Evolutionary conservation across 2,797 vertebrate species (phyloP).

Genomic region (Pangasius larnaudii): DNA sequence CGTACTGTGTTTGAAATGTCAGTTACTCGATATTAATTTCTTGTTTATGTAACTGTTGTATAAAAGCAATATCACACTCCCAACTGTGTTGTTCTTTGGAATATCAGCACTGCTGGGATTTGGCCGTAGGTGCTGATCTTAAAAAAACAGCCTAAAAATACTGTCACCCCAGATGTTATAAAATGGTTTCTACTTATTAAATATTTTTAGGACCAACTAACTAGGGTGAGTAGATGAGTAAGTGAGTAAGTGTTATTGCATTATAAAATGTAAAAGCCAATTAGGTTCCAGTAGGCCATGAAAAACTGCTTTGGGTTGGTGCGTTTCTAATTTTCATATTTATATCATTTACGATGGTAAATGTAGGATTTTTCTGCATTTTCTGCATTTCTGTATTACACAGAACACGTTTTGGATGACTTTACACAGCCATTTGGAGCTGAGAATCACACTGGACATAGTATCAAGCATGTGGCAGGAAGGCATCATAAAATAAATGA

Average conservation of each 20-base stretch:
- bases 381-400: too few relatives aligned
- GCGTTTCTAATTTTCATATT: not conserved
- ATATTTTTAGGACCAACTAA: not conserved
- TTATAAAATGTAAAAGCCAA: not conserved
- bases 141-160: not conserved
- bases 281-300: not conserved
- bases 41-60: not conserved
- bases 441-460: not conserved
- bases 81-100: not conserved
- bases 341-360: not conserved
- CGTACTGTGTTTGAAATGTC: not conserved
- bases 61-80: not conserved
- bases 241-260: not conserved
- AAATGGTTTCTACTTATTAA: not conserved
- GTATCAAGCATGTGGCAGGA: not conserved
- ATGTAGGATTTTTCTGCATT: too few relatives aligned
- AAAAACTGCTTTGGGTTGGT: not conserved
- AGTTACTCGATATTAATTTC: not conserved
- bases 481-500: not conserved
- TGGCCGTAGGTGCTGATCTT: not conserved
- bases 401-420: not conserved
- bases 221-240: not conserved
- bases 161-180: not conserved
- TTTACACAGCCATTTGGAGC: not conserved
- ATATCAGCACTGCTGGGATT: not conserved